phyloP scores from a whole-genome alignment of 2,113 vertebrate genomes.

The Coregonus clupeaformis region DNA sequence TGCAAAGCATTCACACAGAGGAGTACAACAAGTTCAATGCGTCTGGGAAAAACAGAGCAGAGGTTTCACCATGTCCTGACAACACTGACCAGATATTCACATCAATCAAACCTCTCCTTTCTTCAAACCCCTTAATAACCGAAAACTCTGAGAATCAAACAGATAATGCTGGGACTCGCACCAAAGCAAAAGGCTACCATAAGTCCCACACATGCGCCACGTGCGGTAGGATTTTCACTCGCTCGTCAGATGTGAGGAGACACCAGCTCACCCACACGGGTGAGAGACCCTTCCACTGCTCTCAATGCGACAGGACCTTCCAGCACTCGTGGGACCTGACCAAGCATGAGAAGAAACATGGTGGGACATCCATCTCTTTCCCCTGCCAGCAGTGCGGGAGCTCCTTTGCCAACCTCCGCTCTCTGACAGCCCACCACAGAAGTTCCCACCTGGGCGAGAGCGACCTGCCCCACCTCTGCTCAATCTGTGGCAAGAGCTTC shows the following conservation, averaged over 20 bases:
- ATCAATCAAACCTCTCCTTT: conserved; percentile 61
- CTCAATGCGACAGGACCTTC: conserved; percentile 73
- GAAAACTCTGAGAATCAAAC: neutral
- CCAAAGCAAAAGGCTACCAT: conserved; percentile 5
- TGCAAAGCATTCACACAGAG: conserved; percentile 49
- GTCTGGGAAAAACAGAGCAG: conserved; percentile 5
- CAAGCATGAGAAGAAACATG: conserved; percentile 69
- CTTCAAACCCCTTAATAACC: conserved; percentile 8
- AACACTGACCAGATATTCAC: conserved; percentile 66
- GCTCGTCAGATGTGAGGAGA: conserved; percentile 81
- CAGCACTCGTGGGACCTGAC: conserved; percentile 76
- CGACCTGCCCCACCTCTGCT: conserved; percentile 73
- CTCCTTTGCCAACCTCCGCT: conserved; percentile 64
- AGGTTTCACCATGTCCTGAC: conserved; percentile 47
- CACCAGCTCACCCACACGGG: conserved; percentile 79
- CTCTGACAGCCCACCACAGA: conserved; percentile 66
- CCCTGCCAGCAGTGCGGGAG: conserved; percentile 57
- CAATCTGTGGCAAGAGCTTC: conserved; percentile 67
- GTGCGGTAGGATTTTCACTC: conserved; percentile 80
- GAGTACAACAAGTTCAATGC: conserved; percentile 41
- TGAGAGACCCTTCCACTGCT: conserved; percentile 71
- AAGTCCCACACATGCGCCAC: conserved; percentile 64
- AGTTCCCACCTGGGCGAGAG: conserved; percentile 48
- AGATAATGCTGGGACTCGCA: neutral
- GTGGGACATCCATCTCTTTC: conserved; percentile 65